Percentiles rank a stretch among this genome's conserved stretches.
phyloP scores from a whole-genome alignment of 2,888 invertebrate species.

The Melikaiella ostensackeni region DNA sequence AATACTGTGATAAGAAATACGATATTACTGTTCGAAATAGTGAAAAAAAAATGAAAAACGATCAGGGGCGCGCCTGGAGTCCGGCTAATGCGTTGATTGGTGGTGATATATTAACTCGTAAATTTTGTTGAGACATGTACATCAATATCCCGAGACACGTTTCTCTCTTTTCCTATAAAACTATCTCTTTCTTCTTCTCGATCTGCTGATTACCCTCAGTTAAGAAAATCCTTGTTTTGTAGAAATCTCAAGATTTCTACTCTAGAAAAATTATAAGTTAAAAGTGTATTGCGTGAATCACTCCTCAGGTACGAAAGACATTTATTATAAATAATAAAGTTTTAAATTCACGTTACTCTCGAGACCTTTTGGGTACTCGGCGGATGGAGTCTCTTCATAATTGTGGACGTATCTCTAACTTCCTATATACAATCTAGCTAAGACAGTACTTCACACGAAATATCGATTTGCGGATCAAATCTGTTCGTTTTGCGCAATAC shows the following conservation, averaged over 20 bases:
- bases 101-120: slow-evolving; percentile 64
- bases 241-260: slow-evolving; percentile 29
- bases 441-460: slow-evolving; percentile 46
- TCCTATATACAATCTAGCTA: slow-evolving; percentile 17
- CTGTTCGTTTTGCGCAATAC: slow-evolving; percentile 55
- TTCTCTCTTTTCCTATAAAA: slow-evolving; percentile 1
- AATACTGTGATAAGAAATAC: slow-evolving; percentile 76
- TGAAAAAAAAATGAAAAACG: slow-evolving; percentile 61
- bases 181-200: slow-evolving; percentile 50
- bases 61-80: slow-evolving; percentile 65
- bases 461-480: slow-evolving; percentile 44
- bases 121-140: slow-evolving; percentile 62
- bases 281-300: slow-evolving; percentile 4
- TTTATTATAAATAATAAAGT: slow-evolving; percentile 24
- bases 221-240: slow-evolving; percentile 32
- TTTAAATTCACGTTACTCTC: slow-evolving; percentile 26
- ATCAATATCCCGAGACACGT: slow-evolving; percentile 57
- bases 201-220: slow-evolving; percentile 55
- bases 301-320: slow-evolving; percentile 34
- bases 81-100: slow-evolving; percentile 68
- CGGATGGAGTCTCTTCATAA: slow-evolving; percentile 13
- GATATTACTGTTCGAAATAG: slow-evolving; percentile 74
- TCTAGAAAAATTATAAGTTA: slow-evolving; percentile 8
- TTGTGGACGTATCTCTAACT: slow-evolving; percentile 4
- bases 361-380: slow-evolving; percentile 28